Evolutionary conservation across 1,140 invertebrate genomes (phyloP), one percentile per base, ranked within the genome.

Genomic region (Palaemon carinicauda): DNA sequence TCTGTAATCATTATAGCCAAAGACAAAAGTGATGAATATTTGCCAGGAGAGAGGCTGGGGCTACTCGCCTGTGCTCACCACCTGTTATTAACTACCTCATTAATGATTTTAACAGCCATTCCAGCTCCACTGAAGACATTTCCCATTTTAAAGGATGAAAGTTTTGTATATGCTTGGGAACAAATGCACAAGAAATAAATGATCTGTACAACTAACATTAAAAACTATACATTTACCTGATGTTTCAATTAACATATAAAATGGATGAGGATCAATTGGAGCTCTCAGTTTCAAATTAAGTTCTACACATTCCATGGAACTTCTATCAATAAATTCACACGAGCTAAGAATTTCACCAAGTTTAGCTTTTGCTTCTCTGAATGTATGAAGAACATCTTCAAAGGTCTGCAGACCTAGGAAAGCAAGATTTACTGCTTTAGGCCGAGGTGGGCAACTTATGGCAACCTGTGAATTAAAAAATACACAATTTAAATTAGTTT

Each of bases 221-320:
- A 60, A 60, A 14, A 12, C 9, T 21, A 33, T 31, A 52, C 50
- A 21, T 84, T 65, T 71, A 87, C 97, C 97, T 21, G 96, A 95
- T 0, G 97, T 96, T 92, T 99, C 98, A 77, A 99, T 94, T 0
- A 99, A 90, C 90, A 98, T 95, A 91, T 99, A 98, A 92, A 98
- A 98, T 3, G 96, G 95, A 91, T 94, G 94, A 29, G 94, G 92
- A 29, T 91, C 90, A 33, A 89, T 73, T 15, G 88, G 88, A 29
- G 85, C 24, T 31, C 73, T 93, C 17, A 96, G 87, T n/a, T 94
- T 94, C 17, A 95, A 92, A 89, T 95, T 93, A 14, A 92, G 90
- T 1, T 92, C 92, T 1, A 94, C 94, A 69, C 94, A 92, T 9
- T 93, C 92, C 89, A 97, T 91, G 0, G 95, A 94, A n/a, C 90